These are phyloP conservation scores for Akabosia matsudoensis DNA, from an alignment of 1,140 invertebrate species.

Conservation along the genomic window DNA sequence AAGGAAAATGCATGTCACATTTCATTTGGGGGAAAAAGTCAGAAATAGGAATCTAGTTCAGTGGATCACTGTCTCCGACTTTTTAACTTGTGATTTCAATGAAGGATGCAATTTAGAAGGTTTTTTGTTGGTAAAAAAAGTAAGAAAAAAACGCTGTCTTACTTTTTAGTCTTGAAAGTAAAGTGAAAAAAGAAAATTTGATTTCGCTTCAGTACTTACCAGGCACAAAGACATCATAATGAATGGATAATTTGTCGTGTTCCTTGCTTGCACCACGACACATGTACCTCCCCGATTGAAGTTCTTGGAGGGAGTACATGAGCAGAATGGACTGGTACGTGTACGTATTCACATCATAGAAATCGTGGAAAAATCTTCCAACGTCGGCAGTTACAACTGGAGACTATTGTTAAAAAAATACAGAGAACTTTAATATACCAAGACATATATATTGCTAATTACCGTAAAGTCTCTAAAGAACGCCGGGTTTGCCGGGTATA, in stretches of 20 bases:
- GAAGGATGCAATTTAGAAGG: too few species aligned
- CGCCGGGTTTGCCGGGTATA: too few species aligned
- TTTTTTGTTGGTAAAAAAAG: too few species aligned
- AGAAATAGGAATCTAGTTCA: slow-evolving; percentile 9
- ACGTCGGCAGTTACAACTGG: slow-evolving; percentile 36
- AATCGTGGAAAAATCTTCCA: slow-evolving; percentile 32
- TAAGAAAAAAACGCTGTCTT: neutral
- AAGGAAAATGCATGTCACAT: slow-evolving; percentile 11
- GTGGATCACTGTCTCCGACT: slow-evolving; percentile 4
- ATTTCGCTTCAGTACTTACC: slow-evolving; percentile 25
- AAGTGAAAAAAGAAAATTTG: neutral
- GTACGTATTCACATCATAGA: slow-evolving; percentile 32
- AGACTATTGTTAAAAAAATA: slow-evolving; percentile 12
- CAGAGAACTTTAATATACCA: neutral
- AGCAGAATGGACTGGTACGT: slow-evolving; percentile 30
- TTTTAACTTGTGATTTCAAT: neutral
- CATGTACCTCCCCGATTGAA: slow-evolving; percentile 35
- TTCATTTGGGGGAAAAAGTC: neutral
- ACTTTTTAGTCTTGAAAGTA: neutral
- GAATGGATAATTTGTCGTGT: slow-evolving; percentile 27
- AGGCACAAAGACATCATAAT: slow-evolving; percentile 36
- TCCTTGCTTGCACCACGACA: slow-evolving; percentile 34
- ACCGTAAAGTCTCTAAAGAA: neutral
- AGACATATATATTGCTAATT: neutral
- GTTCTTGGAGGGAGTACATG: slow-evolving; percentile 30